Base-by-base conservation (phyloP, 1,140 invertebrate species). In the Microplitis mediator region DNA sequence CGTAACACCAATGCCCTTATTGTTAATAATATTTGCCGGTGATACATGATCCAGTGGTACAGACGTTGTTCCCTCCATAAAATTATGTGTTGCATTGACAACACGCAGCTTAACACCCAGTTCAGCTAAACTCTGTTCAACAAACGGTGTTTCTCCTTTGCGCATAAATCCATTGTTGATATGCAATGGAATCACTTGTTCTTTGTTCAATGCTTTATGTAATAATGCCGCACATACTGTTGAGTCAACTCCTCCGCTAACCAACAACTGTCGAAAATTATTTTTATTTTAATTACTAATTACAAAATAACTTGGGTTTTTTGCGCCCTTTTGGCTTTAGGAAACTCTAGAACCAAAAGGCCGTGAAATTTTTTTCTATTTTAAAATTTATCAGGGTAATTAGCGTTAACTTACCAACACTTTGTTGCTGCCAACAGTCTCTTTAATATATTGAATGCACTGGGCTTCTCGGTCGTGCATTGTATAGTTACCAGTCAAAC, bases 121-220 rank as follows among this genome's bases (percentile, higher is more conserved):
- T 76, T 94, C 92, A 16, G 91, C 90, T 23, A 99, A 90, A 74
- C 94, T 95, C 81, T 93, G 89, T 80, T 95, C 94, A 11, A 99
- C 98, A 77, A 93, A 92, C 62, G 91, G 87, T 79, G 95, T 97
- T 85, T 99, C 98, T 80, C 96, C 92, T 88, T 98, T 97, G 65
- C 98, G 91, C 97, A 99, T 98, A 85, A 99, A 99, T 64, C 98
- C 98, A 88, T 99, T 99, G 86, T 99, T 97, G 77, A 99, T 98
- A 87, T 99, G 98, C 73, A 99, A 90, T 50, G 97, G 97, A 81
- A 98, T 96, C 23, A 99, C 91, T 88, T 98, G 96, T 77, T 98
- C 95, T 76, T 93, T 91, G 74, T 90, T 89, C 31, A 99, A 88
- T 8, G 97, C 96, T 86, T 95, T 95, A 81, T 95, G 92, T 60